A percentile compares a stretch with the other conserved stretches of the same genome.
Evolutionary conservation across 2,113 vertebrate species (phyloP).

Genomic region (Hemibates koningsi): DNA sequence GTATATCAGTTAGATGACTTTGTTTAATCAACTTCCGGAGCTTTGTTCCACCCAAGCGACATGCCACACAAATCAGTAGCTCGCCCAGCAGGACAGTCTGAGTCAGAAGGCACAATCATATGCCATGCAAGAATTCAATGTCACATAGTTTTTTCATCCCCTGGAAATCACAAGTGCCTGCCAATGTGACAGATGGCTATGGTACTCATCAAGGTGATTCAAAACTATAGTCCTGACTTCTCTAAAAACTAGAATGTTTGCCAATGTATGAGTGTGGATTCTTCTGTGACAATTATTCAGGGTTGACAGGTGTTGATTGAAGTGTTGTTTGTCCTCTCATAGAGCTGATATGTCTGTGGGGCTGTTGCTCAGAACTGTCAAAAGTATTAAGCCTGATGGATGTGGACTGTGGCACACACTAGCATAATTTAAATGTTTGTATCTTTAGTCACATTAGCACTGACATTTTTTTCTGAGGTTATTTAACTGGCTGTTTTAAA

Average conservation of each 20-base stretch:
- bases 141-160: neutral
- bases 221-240: neutral
- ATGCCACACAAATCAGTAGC: neutral
- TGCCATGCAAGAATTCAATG: neutral
- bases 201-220: constrained; percentile 28
- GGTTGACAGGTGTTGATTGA: constrained; percentile 17
- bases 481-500: neutral
- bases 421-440: neutral
- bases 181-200: constrained; percentile 40
- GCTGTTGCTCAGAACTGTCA: constrained; percentile 10
- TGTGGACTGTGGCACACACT: neutral
- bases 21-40: neutral
- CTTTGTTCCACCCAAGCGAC: neutral
- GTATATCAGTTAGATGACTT: neutral
- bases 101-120: neutral
- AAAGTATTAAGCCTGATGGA: neutral
- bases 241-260: neutral
- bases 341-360: constrained; percentile 4
- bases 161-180: constrained; percentile 7
- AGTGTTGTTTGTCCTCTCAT: constrained; percentile 8
- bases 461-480: neutral
- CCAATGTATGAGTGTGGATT: neutral
- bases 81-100: constrained; percentile 2
- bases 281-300: neutral
- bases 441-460: neutral